phyloP scores from a whole-genome alignment of 2,888 invertebrate genomes.

The Oscheius sp. region DNA sequence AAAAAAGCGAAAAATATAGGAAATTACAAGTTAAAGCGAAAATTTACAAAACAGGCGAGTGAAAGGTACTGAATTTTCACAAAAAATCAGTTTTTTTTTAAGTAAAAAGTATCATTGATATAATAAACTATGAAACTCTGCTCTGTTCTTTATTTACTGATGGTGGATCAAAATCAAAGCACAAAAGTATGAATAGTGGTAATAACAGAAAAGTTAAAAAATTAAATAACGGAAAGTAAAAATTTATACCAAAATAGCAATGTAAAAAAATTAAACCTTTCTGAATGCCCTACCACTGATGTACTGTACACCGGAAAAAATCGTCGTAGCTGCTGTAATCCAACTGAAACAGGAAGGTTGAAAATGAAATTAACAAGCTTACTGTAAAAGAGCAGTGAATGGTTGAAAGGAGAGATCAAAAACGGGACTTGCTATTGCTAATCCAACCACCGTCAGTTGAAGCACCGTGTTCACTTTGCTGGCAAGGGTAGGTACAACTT shows the following conservation, averaged over 20 bases:
- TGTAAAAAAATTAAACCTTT: conserved; percentile 27
- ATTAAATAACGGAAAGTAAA: background rate
- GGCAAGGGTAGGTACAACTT: conserved; percentile 85
- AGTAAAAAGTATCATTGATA: no score
- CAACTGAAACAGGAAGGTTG: conserved; percentile 38
- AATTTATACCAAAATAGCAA: background rate
- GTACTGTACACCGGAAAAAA: conserved; percentile 67
- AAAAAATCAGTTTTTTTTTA: no score
- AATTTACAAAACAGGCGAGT: no score
- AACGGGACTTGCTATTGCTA: conserved; percentile 89
- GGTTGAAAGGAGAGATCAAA: conserved; percentile 77
- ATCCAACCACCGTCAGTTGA: conserved; percentile 85
- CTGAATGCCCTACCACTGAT: conserved; percentile 63
- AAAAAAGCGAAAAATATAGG: no score
- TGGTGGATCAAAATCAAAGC: no score
- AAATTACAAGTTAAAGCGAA: no score
- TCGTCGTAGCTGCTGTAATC: conserved; percentile 61
- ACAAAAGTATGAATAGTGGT: background rate
- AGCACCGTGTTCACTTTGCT: conserved; percentile 90
- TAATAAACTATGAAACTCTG: no score
- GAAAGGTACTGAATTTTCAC: no score
- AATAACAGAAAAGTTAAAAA: background rate
- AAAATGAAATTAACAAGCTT: conserved; percentile 32
- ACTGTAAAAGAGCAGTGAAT: conserved; percentile 79
- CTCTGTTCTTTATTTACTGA: no score